Conservation (phyloP, 1,140 invertebrate genomes). For the Papilio polytes region DNA sequence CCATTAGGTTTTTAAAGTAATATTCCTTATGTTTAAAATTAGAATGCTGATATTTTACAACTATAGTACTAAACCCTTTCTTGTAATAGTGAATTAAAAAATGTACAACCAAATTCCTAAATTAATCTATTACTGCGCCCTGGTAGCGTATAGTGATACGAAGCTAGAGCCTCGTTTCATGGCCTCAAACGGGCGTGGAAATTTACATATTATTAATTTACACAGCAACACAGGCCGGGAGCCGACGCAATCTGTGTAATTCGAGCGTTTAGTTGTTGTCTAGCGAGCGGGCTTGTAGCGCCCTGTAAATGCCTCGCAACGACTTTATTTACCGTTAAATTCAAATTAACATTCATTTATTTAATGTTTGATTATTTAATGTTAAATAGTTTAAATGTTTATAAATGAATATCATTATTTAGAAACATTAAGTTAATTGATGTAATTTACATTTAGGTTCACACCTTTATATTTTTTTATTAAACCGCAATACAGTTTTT, state of each 20-base stretch:
- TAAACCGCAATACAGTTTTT: background rate
- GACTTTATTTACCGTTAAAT: constrained; percentile 41
- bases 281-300: constrained; percentile 43
- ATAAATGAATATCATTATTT: background rate
- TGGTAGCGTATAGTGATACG: constrained; percentile 49
- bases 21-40: no score
- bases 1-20: no score
- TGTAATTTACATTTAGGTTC: background rate
- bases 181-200: constrained; percentile 59
- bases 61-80: background rate
- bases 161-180: constrained; percentile 45
- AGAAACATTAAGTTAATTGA: background rate
- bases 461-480: background rate
- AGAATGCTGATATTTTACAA: background rate
- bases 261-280: constrained; percentile 68
- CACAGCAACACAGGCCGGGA: constrained; percentile 60
- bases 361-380: background rate
- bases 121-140: constrained; percentile 50
- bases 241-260: constrained; percentile 69
- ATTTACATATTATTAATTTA: constrained; percentile 82
- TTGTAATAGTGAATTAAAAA: constrained; percentile 11
- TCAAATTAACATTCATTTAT: background rate
- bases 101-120: background rate
- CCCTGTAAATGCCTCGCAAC: constrained; percentile 41
- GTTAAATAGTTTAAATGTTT: background rate